phyloP scores from a whole-genome alignment of 1,140 invertebrate species.

The Limonius californicus region DNA sequence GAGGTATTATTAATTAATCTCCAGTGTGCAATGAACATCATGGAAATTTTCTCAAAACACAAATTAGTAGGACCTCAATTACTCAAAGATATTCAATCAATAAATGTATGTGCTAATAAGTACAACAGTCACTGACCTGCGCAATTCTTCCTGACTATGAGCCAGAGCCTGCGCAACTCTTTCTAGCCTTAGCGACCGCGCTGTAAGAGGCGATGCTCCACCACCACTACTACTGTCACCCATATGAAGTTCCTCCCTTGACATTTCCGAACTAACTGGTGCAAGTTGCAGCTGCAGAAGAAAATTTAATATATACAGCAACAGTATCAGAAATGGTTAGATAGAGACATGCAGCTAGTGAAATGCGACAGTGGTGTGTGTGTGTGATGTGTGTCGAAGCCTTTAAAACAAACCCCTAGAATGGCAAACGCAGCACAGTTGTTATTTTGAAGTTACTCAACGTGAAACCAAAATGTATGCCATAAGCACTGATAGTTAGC shows the following conservation, averaged over 20 bases:
- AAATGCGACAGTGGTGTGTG: conserved; percentile 21
- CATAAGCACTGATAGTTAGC: too few relatives aligned
- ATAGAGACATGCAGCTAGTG: conserved; percentile 30
- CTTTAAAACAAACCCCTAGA: conserved; percentile 25
- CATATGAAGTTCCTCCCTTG: conserved; percentile 65
- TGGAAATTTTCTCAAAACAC: too few relatives aligned
- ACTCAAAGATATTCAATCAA: too few relatives aligned
- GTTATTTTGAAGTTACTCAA: too few relatives aligned
- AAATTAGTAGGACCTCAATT: not conserved
- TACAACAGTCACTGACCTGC: conserved; percentile 55
- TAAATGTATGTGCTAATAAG: not conserved
- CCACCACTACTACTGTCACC: conserved; percentile 70
- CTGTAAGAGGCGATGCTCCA: conserved; percentile 77
- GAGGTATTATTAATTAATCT: too few relatives aligned
- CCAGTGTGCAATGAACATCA: too few relatives aligned
- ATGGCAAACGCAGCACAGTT: too few relatives aligned
- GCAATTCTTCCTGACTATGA: conserved; percentile 82
- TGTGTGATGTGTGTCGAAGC: conserved; percentile 34
- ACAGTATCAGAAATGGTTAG: not conserved
- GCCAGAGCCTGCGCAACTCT: conserved; percentile 80
- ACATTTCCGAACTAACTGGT: conserved; percentile 56
- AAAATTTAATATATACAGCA: conserved; percentile 13
- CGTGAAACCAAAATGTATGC: too few relatives aligned
- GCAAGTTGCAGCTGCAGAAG: conserved; percentile 62
- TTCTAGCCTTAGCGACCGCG: conserved; percentile 79